These are phyloP conservation scores for Gymnopithys bicolor DNA, from an alignment of 2,797 vertebrate genomes.

Conservation along the genomic window DNA sequence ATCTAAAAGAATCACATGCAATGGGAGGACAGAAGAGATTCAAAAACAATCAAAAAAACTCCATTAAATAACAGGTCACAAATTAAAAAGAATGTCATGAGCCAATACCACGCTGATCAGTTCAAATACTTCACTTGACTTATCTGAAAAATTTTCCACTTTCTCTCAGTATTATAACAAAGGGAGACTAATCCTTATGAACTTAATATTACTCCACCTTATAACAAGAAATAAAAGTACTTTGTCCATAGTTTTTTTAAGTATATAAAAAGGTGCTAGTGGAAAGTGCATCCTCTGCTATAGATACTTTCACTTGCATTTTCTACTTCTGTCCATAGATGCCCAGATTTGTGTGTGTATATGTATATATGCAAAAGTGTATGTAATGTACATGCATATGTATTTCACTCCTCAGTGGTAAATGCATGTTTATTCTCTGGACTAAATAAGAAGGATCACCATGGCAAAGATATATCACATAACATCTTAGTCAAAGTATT, in stretches of 20 bases:
- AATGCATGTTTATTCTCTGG: neutral
- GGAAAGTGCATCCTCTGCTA: neutral
- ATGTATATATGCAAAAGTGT: too few relatives aligned
- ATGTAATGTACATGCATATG: neutral
- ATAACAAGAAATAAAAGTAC: neutral
- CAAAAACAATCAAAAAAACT: neutral
- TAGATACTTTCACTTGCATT: neutral
- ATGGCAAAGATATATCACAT: neutral
- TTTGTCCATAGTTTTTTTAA: neutral
- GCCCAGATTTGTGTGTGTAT: neutral
- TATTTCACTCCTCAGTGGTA: neutral
- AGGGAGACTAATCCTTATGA: neutral
- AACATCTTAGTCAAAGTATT: neutral
- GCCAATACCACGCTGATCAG: neutral
- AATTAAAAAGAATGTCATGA: accelerated
- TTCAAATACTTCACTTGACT: neutral
- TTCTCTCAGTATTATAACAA: neutral
- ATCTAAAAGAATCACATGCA: neutral
- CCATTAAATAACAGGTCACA: neutral
- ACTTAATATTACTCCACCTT: neutral
- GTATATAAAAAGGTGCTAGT: neutral
- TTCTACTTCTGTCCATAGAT: neutral
- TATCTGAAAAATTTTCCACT: neutral
- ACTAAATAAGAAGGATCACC: neutral
- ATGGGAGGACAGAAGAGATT: neutral